phyloP scores from a whole-genome alignment of 2,888 invertebrate species.

The Drosophila neotestacea region DNA sequence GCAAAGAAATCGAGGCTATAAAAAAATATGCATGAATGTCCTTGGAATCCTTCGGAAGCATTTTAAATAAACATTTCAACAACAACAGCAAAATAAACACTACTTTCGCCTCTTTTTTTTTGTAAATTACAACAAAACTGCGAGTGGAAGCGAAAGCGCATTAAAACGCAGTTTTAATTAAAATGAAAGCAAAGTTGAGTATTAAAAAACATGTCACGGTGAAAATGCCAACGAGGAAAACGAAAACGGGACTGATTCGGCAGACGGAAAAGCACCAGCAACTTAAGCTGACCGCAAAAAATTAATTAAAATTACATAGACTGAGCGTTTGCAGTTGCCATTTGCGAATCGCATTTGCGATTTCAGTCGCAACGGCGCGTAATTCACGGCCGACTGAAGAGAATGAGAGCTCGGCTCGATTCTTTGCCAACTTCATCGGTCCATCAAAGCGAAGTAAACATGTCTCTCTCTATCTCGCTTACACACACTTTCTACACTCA shows the following conservation, averaged over 20 bases:
- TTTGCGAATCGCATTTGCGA: conserved; percentile 15
- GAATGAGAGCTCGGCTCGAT: conserved; percentile 2
- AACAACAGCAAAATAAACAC: conserved; percentile 11
- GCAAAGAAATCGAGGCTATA: conserved; percentile 6
- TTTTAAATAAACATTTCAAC: conserved; percentile 30
- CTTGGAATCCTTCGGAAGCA: neutral
- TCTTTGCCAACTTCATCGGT: conserved; percentile 52
- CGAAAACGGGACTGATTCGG: conserved; percentile 8
- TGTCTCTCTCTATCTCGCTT: neutral
- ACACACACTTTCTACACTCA: neutral
- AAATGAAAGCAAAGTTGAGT: conserved; percentile 75
- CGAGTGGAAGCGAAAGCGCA: conserved; percentile 56
- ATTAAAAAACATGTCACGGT: conserved; percentile 52
- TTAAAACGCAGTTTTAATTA: conserved; percentile 78
- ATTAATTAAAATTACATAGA: conserved; percentile 78
- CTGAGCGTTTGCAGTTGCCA: conserved; percentile 15
- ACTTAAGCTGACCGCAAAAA: conserved; percentile 77
- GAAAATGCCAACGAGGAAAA: conserved; percentile 26
- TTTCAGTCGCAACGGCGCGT: conserved; percentile 37
- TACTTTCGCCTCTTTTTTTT: conserved; percentile 10
- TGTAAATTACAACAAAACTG: conserved; percentile 1
- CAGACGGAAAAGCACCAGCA: conserved; percentile 25
- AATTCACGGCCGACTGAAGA: conserved; percentile 52
- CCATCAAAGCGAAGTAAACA: conserved; percentile 48
- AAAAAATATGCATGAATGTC: conserved; percentile 1